Evolutionary conservation across 2,888 invertebrate genomes (phyloP), one percentile per base, ranked within the genome.

Genomic region (Eutolmus rufibarbis): DNA sequence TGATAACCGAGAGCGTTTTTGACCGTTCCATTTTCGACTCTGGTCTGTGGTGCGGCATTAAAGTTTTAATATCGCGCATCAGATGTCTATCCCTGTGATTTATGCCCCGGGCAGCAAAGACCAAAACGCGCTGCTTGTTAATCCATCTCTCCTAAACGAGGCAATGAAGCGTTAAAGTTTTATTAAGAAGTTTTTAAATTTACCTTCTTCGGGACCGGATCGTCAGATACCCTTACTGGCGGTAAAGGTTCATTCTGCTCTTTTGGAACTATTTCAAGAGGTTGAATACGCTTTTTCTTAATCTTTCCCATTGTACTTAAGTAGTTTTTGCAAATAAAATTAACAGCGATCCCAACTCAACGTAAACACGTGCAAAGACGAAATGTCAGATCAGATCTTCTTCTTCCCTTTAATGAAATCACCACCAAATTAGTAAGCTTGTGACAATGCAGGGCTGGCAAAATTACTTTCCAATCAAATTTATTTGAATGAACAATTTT

Each of bases 101-200:
- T 84, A 99, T 98, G 28, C 99, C 99, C 89, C 99, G 95, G 1
- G 98, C 97, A n/a, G 98, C 96, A 92, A 99, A 97, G 0, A 99
- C 95, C 81, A 99, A 93, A 0, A 99, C 97, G 89, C 99, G 94
- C 92, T 98, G 97, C 91, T 96, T 96, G 93, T 99, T 99, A 86
- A 95, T 95, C 99, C 99, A 99, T 95, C 96, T 97, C 57, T 94
- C 94, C 97, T 98, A 91, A 88, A 74, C 74, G n/a, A 56, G 46
- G 2, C 88, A 46, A 87, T 16, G 23, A 37, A 4, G 40, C 19
- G n/a, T 19, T 79, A 37, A 40, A 84, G 5, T 31, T 19, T 40
- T 0, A 9, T 66, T 8, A 19, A 14, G 19, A n/a, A 9, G 2
- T 46, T 23, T 43, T 57, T 89, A 89, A 84, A 51, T 90, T 90